These are phyloP conservation scores for Cryptoprocta ferox DNA, from an alignment of 2,797 vertebrate genomes.

Conservation along the genomic window DNA sequence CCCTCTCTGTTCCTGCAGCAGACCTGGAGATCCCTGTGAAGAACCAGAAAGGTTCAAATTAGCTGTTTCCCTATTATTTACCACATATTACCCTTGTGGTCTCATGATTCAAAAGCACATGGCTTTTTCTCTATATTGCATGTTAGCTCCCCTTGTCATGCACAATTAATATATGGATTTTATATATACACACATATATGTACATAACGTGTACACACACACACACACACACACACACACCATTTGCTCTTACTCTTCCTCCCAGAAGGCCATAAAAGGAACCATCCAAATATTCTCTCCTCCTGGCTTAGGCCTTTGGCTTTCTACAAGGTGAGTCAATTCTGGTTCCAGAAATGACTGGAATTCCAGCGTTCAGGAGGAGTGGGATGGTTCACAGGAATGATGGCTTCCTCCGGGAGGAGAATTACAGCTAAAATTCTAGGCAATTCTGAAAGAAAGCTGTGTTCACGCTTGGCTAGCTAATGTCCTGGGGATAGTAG, in stretches of 20 bases:
- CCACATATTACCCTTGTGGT: background rate
- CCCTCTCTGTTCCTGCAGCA: background rate
- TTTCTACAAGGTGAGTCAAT: background rate
- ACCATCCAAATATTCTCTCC: background rate
- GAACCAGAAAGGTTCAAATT: background rate
- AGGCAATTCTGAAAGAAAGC: background rate
- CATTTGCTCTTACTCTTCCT: background rate
- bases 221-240: background rate
- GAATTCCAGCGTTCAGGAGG: background rate
- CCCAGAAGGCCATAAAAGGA: background rate
- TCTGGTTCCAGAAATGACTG: background rate
- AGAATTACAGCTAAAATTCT: background rate
- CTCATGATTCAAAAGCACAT: background rate
- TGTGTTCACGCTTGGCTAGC: background rate
- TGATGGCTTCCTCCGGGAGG: background rate
- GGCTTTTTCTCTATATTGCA: background rate
- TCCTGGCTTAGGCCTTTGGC: background rate
- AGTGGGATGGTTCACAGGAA: background rate
- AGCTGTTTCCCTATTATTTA: background rate
- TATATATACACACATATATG: background rate
- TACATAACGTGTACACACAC: background rate
- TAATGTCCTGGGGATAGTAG: background rate
- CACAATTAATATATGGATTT: background rate
- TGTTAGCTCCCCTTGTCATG: background rate
- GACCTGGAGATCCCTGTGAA: background rate